Conservation (phyloP, 2,888 invertebrate species). For the Opisthograptis luteolata region DNA sequence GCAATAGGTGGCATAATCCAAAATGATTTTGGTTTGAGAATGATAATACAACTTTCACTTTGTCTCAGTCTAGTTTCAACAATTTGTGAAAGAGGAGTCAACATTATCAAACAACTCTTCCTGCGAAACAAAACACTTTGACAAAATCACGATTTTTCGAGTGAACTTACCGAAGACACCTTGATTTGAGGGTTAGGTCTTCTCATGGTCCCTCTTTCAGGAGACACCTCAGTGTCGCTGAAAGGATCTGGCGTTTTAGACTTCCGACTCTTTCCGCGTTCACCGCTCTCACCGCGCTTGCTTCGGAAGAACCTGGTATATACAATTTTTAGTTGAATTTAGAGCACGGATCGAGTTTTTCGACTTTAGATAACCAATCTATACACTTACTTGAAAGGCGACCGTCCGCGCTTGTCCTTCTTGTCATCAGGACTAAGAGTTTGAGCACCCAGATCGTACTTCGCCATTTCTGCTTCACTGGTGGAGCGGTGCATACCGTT, state of each 20-base stretch:
- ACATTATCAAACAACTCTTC: not conserved
- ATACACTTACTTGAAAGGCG: constrained; percentile 91
- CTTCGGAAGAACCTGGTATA: constrained; percentile 91
- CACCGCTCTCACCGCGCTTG: constrained; percentile 89
- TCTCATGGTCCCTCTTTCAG: constrained; percentile 59
- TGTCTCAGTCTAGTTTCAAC: too few relatives aligned
- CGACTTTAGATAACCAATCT: too few relatives aligned
- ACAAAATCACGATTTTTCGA: not conserved
- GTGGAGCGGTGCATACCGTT: constrained; percentile 88
- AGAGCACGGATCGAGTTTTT: too few relatives aligned
- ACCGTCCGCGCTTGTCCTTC: constrained; percentile 92
- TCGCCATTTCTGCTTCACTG: constrained; percentile 91
- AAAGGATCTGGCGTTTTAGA: constrained; percentile 88
- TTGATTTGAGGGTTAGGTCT: constrained; percentile 78
- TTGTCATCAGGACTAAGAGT: constrained; percentile 79
- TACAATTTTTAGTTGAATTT: not conserved
- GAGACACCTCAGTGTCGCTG: constrained; percentile 75
- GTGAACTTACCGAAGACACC: constrained; percentile 81
- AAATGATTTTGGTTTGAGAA: too few relatives aligned
- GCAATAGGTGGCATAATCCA: too few relatives aligned
- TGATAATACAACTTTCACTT: too few relatives aligned
- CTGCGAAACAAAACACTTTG: not conserved
- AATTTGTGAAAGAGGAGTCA: too few relatives aligned
- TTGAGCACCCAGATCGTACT: constrained; percentile 85
- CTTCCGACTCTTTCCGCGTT: constrained; percentile 86